Evolutionary conservation across 30 jellyfish, hydroid and myxozoan species (phyloP), one percentile per base, ranked within the genome.

Genomic region (Chrysaora quinquecirrha): DNA sequence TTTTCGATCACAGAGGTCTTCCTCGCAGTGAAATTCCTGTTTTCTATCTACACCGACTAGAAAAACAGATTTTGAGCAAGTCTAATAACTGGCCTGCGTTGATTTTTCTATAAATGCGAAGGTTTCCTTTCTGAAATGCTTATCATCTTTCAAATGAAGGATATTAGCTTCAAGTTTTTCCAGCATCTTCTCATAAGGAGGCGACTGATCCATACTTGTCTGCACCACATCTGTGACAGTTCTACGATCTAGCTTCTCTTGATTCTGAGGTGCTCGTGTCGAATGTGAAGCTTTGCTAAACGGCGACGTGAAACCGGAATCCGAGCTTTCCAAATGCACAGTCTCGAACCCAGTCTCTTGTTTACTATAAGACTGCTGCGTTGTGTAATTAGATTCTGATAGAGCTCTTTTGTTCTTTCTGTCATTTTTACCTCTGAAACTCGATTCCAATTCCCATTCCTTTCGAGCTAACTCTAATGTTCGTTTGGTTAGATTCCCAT

Each of bases 291-390:
- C 14, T 34, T 25, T 48, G 14, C 50, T 18, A n/a, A 69, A 69
- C 9, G 89, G 91, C 43, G 91, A 81, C n/a, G 91, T 69, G 34
- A 81, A 65, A 23, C 91, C 91, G 10, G 91, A 81, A 81, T 81
- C 91, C 9, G 91, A 81, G 52, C 54, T 78, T 25, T 62, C 75
- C 3, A 43, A 38, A 9, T 52, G 24, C 9, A 20, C 68, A 12
- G 50, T 28, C n/a, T 29, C 49, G 19, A 46, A 28, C 29, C 25
- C 64, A n/a, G 69, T 65, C 24, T 58, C 87, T 33, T 56, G 61
- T 68, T 29, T 58, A 22, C 7, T 27, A 21, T 31, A 25, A 20
- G 78, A 31, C 11, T 20, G 30, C 18, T 6, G 38, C 31, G 19
- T 69, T 11, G 1, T 28, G 10, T 27, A n/a, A 1, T 32, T 2